These are phyloP conservation scores for Schizopygopsis malacanthus DNA, from an alignment of 2,797 vertebrate species.

Conservation along the genomic window DNA sequence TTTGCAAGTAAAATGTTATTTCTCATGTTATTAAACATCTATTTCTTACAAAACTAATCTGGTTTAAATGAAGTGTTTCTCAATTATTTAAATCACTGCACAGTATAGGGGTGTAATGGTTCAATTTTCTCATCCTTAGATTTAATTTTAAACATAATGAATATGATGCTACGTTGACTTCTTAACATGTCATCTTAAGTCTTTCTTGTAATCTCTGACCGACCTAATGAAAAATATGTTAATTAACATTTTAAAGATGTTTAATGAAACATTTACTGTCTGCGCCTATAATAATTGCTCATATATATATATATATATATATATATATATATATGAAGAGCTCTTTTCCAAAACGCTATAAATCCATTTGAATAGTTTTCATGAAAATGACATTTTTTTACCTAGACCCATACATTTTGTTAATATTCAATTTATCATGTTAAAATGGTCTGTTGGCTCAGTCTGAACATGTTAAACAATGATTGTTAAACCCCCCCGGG, in stretches of 20 bases:
- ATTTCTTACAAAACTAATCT: conserved; percentile 64
- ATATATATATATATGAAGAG: no score
- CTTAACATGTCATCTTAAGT: background rate
- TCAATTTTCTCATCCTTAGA: background rate
- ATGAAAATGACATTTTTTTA: no score
- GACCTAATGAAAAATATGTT: no score
- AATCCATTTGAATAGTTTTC: no score
- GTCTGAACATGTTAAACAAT: no score
- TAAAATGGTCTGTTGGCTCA: no score
- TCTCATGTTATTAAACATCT: conserved; percentile 78
- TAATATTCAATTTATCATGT: no score
- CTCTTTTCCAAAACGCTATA: no score
- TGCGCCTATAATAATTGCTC: background rate
- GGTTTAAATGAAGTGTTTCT: conserved; percentile 1
- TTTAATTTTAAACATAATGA: background rate
- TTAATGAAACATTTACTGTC: background rate
- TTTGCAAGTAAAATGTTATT: conserved; percentile 81
- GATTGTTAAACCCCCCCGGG: no score
- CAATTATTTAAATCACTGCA: background rate
- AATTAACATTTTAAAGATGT: background rate
- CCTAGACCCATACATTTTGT: no score
- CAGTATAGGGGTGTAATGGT: background rate
- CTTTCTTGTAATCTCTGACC: background rate
- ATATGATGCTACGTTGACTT: background rate
- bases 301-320: no score